Conservation (phyloP, 2,113 vertebrate genomes). For the Blennius ocellaris region DNA sequence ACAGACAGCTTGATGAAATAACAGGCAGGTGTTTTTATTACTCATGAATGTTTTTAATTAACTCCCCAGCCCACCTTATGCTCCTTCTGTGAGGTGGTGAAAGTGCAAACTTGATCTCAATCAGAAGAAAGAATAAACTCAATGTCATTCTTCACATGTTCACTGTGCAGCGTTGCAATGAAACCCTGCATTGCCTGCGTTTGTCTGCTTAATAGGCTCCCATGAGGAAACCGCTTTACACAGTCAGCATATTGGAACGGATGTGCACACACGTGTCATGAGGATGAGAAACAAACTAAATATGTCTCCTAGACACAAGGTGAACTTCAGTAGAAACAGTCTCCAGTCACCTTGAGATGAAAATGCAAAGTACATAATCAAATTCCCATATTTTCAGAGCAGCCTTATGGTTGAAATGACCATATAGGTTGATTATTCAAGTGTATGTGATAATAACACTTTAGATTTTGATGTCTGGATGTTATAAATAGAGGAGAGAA, state of each 20-base stretch:
- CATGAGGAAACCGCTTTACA: constrained; percentile 18
- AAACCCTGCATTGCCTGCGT: constrained; percentile 12
- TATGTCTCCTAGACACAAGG: constrained; percentile 1
- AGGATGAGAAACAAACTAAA: not conserved
- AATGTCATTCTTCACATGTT: constrained; percentile 6
- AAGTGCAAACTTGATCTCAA: not conserved
- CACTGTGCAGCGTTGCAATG: constrained; percentile 28
- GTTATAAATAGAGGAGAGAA: too few relatives aligned
- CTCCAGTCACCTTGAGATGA: too few relatives aligned
- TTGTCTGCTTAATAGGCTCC: constrained; percentile 61
- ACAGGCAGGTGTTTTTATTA: too few relatives aligned
- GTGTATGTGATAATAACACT: too few relatives aligned
- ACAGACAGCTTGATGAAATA: not conserved
- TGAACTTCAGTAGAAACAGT: not conserved
- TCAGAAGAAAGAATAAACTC: not conserved
- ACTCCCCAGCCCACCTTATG: too few relatives aligned
- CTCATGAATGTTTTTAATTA: too few relatives aligned
- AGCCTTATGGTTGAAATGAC: too few relatives aligned
- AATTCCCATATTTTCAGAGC: too few relatives aligned
- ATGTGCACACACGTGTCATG: constrained; percentile 14
- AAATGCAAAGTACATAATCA: too few relatives aligned
- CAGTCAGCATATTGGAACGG: constrained; percentile 46
- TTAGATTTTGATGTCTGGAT: too few relatives aligned
- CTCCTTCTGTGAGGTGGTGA: not conserved
- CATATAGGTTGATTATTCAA: too few relatives aligned